These are phyloP conservation scores for Rhopalosiphum nymphaeae DNA, from an alignment of 2,888 invertebrate species.

Conservation along the genomic window DNA sequence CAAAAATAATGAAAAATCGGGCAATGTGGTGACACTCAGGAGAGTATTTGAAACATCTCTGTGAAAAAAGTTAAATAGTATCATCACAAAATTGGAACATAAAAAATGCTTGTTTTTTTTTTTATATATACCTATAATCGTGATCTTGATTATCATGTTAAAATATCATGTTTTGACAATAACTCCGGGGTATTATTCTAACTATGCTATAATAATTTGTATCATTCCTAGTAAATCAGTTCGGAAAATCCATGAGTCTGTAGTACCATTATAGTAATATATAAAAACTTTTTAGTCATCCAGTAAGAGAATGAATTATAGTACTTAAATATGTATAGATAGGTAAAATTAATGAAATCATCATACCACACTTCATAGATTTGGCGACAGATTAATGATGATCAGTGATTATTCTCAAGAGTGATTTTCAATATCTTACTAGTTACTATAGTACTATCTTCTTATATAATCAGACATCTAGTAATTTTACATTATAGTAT, in stretches of 20 bases:
- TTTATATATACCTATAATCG: no score
- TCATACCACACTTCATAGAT: not conserved
- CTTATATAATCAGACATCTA: not conserved
- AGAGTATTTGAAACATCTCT: no score
- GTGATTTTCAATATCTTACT: not conserved
- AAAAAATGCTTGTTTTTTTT: no score
- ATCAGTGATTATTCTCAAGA: not conserved
- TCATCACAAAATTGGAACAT: no score
- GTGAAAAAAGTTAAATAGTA: no score
- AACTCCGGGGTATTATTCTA: not conserved
- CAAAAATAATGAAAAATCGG: no score
- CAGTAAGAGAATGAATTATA: not conserved
- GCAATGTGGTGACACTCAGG: no score
- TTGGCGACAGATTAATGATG: not conserved
- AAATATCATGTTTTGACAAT: not conserved
- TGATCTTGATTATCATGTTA: no score
- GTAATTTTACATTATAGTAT: not conserved
- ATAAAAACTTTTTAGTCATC: not conserved
- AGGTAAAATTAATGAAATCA: not conserved
- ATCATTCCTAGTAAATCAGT: not conserved
- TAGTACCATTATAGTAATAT: not conserved
- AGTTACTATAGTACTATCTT: not conserved
- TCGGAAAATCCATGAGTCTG: not conserved
- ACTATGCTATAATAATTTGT: not conserved
- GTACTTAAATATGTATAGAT: not conserved